Conservation (phyloP, 2,113 vertebrate genomes). For the Psilopsiagon aurifrons region DNA sequence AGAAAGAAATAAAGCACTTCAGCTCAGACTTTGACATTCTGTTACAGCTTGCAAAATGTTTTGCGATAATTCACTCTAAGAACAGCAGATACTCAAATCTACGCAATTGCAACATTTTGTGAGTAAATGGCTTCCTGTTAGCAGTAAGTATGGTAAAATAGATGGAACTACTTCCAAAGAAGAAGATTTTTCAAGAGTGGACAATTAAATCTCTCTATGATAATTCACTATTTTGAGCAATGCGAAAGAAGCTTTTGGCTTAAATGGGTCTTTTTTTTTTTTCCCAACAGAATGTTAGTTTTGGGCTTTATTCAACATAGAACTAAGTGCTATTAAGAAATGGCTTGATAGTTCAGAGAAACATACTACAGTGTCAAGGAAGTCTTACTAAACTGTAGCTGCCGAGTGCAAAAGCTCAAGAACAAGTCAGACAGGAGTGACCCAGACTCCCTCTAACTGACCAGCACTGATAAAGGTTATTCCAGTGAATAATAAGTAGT, state of each 20-base stretch:
- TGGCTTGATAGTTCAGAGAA: neutral
- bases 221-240: conserved; percentile 10
- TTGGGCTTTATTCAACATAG: neutral
- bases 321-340: neutral
- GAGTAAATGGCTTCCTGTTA: neutral
- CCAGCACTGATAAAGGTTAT: neutral
- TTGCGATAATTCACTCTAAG: neutral
- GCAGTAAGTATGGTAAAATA: neutral
- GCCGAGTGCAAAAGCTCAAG: neutral
- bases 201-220: neutral
- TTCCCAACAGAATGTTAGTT: neutral
- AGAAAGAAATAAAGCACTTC: neutral
- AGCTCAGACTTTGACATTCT: neutral
- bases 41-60: neutral
- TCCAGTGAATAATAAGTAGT: neutral
- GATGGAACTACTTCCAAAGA: neutral
- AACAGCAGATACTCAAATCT: neutral
- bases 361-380: neutral
- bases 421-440: neutral
- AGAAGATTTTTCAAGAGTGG: neutral
- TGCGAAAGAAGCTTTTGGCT: neutral
- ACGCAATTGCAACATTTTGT: neutral
- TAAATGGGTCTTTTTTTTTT: accelerated
- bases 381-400: neutral
- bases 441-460: neutral